These are phyloP conservation scores for Aselliscus stoliczkanus DNA, from an alignment of 2,797 vertebrate genomes.

Conservation along the genomic window DNA sequence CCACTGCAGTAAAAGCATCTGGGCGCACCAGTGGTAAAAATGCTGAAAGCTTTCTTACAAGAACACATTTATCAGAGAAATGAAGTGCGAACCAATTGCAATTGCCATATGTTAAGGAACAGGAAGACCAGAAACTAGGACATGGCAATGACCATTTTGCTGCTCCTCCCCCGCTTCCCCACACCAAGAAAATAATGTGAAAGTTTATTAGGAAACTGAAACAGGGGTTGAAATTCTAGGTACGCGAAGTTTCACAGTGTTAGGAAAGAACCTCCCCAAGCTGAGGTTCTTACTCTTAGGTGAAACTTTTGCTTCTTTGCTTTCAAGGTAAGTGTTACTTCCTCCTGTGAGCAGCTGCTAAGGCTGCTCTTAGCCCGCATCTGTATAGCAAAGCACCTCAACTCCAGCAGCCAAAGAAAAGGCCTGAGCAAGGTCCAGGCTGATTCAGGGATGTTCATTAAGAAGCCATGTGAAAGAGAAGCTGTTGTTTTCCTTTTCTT, in stretches of 20 bases:
- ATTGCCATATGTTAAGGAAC: background rate
- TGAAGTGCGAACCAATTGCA: background rate
- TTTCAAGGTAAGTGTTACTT: background rate
- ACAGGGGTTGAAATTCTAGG: background rate
- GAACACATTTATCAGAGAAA: background rate
- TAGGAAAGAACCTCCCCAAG: background rate
- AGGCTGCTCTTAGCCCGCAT: background rate
- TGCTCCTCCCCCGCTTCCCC: background rate
- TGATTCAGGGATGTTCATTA: slow-evolving; percentile 12
- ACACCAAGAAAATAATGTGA: background rate
- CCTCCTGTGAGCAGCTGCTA: background rate
- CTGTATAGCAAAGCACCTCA: background rate
- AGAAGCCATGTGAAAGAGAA: background rate
- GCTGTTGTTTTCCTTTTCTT: background rate
- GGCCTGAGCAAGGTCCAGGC: background rate
- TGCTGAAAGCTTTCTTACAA: background rate
- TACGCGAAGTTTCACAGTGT: background rate
- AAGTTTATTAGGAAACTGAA: background rate
- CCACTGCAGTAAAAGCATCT: background rate
- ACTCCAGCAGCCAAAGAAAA: background rate
- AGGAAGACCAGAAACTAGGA: background rate
- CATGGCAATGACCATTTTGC: background rate
- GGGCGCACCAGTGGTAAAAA: background rate
- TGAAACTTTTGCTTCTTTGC: background rate
- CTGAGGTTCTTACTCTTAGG: background rate